Percentiles rank a stretch among this genome's conserved stretches.
These are phyloP conservation scores for Pyrgilauda ruficollis DNA, from an alignment of 2,113 vertebrate genomes.

Conservation along the genomic window DNA sequence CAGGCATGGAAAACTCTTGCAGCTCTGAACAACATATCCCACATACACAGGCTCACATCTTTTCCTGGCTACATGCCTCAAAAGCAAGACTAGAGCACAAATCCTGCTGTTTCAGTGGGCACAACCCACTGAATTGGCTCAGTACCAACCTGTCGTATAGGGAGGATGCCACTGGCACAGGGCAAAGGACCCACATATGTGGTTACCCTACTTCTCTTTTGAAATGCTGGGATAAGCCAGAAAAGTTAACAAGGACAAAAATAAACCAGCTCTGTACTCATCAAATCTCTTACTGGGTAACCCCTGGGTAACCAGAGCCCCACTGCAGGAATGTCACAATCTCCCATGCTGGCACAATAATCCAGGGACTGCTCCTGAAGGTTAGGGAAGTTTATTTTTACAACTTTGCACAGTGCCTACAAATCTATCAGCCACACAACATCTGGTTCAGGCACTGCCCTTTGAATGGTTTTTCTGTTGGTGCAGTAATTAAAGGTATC, in stretches of 20 bases:
- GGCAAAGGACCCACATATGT: neutral
- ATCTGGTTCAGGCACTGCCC: constrained; percentile 43
- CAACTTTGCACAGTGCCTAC: constrained; percentile 31
- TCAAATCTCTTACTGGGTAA: neutral
- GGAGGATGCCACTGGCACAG: neutral
- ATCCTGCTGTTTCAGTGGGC: neutral
- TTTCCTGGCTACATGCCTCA: neutral
- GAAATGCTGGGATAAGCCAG: neutral
- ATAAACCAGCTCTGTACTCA: neutral
- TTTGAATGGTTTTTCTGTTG: constrained; percentile 65
- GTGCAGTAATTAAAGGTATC: constrained; percentile 63
- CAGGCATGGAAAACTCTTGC: neutral
- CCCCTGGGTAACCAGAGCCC: neutral
- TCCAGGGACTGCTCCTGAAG: constrained; percentile 28
- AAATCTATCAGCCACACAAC: constrained; percentile 45
- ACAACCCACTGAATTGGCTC: neutral
- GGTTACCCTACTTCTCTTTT: neutral
- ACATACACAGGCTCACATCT: neutral
- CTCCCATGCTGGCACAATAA: constrained; percentile 17
- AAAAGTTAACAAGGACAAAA: neutral
- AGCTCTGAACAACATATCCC: neutral
- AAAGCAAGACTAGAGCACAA: neutral
- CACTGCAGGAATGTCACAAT: neutral
- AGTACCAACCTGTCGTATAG: neutral
- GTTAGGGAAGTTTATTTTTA: constrained; percentile 54